phyloP scores from a whole-genome alignment of 2,797 vertebrate genomes.

The Thalassophryne amazonica region DNA sequence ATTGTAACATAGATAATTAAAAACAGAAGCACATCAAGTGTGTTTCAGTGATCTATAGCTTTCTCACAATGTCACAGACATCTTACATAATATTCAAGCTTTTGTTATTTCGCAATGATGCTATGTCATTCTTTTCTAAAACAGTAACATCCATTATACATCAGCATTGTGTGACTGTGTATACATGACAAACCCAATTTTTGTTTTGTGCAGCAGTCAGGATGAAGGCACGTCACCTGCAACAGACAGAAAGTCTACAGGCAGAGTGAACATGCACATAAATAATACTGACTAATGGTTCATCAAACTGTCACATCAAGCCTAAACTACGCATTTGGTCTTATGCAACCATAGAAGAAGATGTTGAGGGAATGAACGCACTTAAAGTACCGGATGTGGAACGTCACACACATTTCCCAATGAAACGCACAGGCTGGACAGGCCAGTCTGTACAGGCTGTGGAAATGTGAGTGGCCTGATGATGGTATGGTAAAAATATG shows the following conservation, averaged over 20 bases:
- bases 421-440: background rate
- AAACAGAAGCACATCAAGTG: too few relatives aligned
- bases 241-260: slow-evolving; percentile 64
- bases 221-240: slow-evolving; percentile 34
- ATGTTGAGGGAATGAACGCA: slow-evolving; percentile 33
- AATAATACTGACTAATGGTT: slow-evolving; percentile 64
- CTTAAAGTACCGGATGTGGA: slow-evolving; percentile 38
- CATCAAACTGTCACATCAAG: slow-evolving; percentile 63
- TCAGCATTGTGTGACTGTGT: slow-evolving; percentile 11
- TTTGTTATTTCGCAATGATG: slow-evolving; percentile 17
- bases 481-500: background rate
- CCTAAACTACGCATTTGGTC: slow-evolving; percentile 37
- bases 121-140: background rate
- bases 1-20: too few relatives aligned
- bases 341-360: slow-evolving; percentile 25
- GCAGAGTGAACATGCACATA: slow-evolving; percentile 42
- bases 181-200: background rate
- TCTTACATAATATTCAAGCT: slow-evolving; percentile 4
- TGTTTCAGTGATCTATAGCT: too few relatives aligned
- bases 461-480: background rate
- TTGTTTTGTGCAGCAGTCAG: slow-evolving; percentile 21
- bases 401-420: slow-evolving; percentile 30
- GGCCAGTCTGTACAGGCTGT: slow-evolving; percentile 5
- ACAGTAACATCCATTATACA: background rate
- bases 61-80: too few relatives aligned